Percentiles rank a stretch among this genome's conserved stretches.
Evolutionary conservation across 1,140 invertebrate genomes (phyloP).

Genomic region (Drosophila littoralis): DNA sequence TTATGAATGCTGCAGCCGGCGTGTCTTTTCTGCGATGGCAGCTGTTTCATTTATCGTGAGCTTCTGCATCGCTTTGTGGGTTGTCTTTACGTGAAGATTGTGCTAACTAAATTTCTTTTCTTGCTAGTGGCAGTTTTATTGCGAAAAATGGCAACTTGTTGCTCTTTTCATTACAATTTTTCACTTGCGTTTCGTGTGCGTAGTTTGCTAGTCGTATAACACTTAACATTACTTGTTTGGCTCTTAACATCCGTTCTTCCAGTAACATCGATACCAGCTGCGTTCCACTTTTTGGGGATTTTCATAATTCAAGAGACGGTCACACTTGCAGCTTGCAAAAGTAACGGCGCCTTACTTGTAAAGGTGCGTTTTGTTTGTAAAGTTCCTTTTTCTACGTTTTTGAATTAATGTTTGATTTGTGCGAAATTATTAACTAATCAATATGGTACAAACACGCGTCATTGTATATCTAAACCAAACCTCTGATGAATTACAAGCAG

Average conservation of each 20-base stretch:
- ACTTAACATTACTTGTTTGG: conserved; percentile 11
- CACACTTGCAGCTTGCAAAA: background rate
- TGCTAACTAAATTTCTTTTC: background rate
- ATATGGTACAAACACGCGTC: conserved; percentile 39
- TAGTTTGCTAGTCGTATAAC: conserved; percentile 13
- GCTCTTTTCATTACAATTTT: conserved; percentile 48
- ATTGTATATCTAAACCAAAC: conserved; percentile 33
- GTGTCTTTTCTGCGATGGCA: conserved; percentile 54
- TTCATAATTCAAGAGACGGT: background rate
- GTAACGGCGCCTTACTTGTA: conserved; percentile 5
- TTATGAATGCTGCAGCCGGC: conserved; percentile 70
- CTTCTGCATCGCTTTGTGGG: conserved; percentile 56
- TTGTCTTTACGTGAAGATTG: background rate
- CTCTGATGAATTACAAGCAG: background rate
- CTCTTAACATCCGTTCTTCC: background rate
- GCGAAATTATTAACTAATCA: background rate
- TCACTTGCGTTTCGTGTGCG: conserved; percentile 19
- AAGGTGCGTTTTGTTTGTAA: background rate
- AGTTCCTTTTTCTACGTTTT: background rate
- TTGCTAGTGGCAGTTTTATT: background rate
- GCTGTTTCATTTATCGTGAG: conserved; percentile 56
- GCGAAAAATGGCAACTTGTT: conserved; percentile 54
- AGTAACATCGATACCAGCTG: conserved; percentile 2
- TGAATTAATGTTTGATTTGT: background rate
- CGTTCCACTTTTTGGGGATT: background rate